Base-by-base conservation (phyloP, 2,888 invertebrate genomes). In the Stenichneumon culpator region DNA sequence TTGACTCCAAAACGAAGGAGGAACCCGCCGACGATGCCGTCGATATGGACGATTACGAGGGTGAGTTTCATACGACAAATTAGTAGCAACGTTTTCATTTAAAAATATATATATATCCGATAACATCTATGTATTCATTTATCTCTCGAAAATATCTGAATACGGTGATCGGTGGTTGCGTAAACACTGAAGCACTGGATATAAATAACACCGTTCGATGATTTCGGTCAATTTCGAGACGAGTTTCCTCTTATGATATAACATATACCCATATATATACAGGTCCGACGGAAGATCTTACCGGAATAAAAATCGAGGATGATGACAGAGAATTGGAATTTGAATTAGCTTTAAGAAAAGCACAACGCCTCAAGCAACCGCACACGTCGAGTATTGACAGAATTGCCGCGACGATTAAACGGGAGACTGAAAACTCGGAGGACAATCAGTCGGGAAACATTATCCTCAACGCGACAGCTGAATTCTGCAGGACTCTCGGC, bases 401-500 rank as follows among this genome's bases (percentile, higher is more conserved):
- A 95, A 93, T 96, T 95, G 57, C 94, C 95, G 85, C 95, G 94
- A 90, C 92, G 95, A 68, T 96, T 95, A 94, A 96, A 95, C 91
- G 95, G 94, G 93, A 93, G 80, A 80, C 77, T 1, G 87, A 89
- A 11, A 87, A 72, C 70, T 67, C 87, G 1, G 89, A 90, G 3
- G 91, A 92, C 52, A 90, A 84, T 88, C 88, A 88, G 28, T 80
- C 88, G 73, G 95, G 95, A 3, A 95, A 96, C 88, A 99, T 99
- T 91, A 96, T 97, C 81, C 94, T 99, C 79, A 98, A 99, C 95
- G 97, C 98, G 0, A 99, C 99, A 0, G 99, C 99, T 0, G 99
- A 99, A 95, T 99, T 99, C 95, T 99, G 99, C 93, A 96, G 99
- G 90, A 98, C 98, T 67, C 95, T 99, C 7, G 98, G 99, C 0